phyloP scores from a whole-genome alignment of 2,797 vertebrate species.

The Cyprinodon diabolis region DNA sequence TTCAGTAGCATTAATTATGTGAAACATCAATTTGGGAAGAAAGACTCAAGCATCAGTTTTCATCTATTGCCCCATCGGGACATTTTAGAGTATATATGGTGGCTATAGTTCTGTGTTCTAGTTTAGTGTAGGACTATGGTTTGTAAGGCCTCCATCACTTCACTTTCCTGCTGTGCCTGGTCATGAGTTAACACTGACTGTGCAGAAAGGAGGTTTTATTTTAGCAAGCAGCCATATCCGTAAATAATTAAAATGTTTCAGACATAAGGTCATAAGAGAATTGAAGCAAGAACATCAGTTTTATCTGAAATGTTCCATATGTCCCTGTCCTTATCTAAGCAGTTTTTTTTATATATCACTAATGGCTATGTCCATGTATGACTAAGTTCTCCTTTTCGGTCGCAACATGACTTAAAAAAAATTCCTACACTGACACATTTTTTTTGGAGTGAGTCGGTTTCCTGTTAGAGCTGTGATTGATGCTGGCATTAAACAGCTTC shows the following conservation, averaged over 20 bases:
- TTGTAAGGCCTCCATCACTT: constrained; percentile 1
- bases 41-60: neutral
- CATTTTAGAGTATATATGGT: neutral
- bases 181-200: constrained; percentile 13
- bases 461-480: constrained; percentile 21
- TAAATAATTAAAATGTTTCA: constrained; percentile 53
- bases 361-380: neutral
- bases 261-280: constrained; percentile 42
- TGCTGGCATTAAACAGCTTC: constrained; percentile 3
- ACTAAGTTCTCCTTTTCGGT: neutral
- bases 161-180: constrained; percentile 6
- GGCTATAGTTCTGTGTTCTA: neutral
- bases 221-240: constrained; percentile 11
- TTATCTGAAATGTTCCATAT: neutral
- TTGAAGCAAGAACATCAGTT: constrained; percentile 30
- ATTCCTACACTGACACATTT: neutral
- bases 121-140: neutral
- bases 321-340: neutral
- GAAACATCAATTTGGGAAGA: neutral
- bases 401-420: neutral
- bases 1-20: neutral
- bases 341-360: constrained; percentile 4
- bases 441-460: neutral
- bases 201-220: constrained; percentile 11
- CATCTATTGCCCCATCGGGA: neutral